Evolutionary conservation across 2,888 invertebrate species (phyloP), one percentile per base, ranked within the genome.

Genomic region (Pachycephus smyrnensis): DNA sequence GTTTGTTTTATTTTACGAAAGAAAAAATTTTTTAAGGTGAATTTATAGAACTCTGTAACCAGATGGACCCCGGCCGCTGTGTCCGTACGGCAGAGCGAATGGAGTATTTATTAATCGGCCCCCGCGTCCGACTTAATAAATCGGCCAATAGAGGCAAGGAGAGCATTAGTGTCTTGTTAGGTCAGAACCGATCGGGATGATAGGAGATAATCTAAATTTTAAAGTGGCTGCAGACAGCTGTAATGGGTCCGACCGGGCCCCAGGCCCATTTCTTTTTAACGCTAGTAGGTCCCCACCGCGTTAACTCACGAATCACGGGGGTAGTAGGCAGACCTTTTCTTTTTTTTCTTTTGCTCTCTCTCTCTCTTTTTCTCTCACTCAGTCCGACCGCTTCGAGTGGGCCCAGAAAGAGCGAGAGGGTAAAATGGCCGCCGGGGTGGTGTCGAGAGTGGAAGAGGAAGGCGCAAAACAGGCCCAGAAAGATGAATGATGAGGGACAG

Each of bases 151-250:
- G 75, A 55, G 73, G 69, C 78, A 69, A 75, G 11, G 78, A 30
- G 76, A 76, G 78, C 78, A 78, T 78, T 78, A 78, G 78, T 75
- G 78, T 78, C 78, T 78, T 76, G 78, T 78, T 78, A 78, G 76
- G 76, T 71, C 71, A 75, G 77, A 71, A 36, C 32, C 76, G 78
- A 78, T 78, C 78, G 75, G 68, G 76, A 35, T 73, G 78, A 78
- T 78, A 78, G 78, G 76, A 75, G 78, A 78, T 78, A 78, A 75
- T 75, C 78, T 78, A 78, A 78, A 78, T 78, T 78, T 75, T 69
- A 68, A 78, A 78, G 78, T 78, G 78, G 78, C 75, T 73, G 78
- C 78, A 75, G 78, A 78, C 78, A 78, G 78, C 71, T 75, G 76
- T 78, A 78, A 76, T 78, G 78, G 78, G 71, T 71, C 73, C 71